Conservation (phyloP, 1,140 invertebrate genomes). For the Asbolus verrucosus region DNA sequence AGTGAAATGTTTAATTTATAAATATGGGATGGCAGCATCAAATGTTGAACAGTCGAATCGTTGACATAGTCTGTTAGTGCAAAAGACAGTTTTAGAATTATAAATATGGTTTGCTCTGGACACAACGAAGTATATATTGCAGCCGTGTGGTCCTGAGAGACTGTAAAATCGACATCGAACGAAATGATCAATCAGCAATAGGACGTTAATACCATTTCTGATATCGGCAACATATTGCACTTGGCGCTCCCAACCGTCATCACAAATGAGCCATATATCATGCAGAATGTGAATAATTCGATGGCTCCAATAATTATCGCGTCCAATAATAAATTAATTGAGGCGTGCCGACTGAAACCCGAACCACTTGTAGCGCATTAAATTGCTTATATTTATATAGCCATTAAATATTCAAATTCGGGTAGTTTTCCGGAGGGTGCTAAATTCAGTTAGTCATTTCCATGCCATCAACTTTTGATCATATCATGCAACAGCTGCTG, state of each 20-base stretch:
- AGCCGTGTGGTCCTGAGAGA: no score
- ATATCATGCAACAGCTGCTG: conserved; percentile 47
- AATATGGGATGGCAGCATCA: no score
- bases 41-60: no score
- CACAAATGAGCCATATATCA: conserved; percentile 33
- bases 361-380: conserved; percentile 20
- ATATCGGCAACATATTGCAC: conserved; percentile 23
- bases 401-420: conserved; percentile 30
- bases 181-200: conserved; percentile 27
- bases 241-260: conserved; percentile 16
- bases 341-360: no score
- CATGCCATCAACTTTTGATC: conserved; percentile 50
- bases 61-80: no score
- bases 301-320: not conserved
- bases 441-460: conserved; percentile 47
- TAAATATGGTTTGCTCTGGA: no score
- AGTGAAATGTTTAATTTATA: no score
- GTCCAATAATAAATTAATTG: conserved; percentile 20
- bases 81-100: no score
- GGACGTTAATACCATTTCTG: not conserved
- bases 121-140: no score
- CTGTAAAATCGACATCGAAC: no score
- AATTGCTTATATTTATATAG: conserved; percentile 36
- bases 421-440: conserved; percentile 33
- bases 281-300: conserved; percentile 22